Evolutionary conservation across 2,888 invertebrate species (phyloP), one percentile per base, ranked within the genome.

Genomic region (Eupithecia pulchellata): DNA sequence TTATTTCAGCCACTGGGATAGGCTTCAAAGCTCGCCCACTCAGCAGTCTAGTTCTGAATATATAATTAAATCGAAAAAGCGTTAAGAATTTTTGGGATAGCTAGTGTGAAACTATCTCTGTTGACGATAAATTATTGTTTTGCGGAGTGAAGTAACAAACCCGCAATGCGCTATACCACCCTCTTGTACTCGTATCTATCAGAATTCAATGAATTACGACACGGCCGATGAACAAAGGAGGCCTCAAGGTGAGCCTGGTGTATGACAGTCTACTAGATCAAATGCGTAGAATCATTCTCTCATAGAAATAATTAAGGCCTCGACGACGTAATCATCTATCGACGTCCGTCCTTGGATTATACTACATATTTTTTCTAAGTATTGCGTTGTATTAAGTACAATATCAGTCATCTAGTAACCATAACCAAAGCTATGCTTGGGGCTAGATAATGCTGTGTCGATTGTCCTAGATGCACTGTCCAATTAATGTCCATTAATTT

Each of bases 131-230:
- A n/a, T n/a, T 60, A 1, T 20, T 13, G 13, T 61, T 20, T 20
- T 20, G 20, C 11, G 20, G 36, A 34, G 61, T 20, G 34, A 34
- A 13, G 65, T 67, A 65, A 61, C 55, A 47, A 34, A 30, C 29
- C 69, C 70, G 72, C 72, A 72, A 36, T 72, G 68, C 72, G 68
- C 61, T 36, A 61, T 27, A 66, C 30, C 30, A 55, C 52, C 61
- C 64, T 60, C 52, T 52, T 52, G 52, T 52, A 25, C 52, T 25
- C 52, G 25, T 1, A 25, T 52, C 20, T 52, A 9, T 9, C 52
- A 29, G 39, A 58, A 32, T 55, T 62, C 72, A 66, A 42, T 68
- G 61, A 65, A 67, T 42, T 52, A 62, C 57, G 52, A 64, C 30
- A 29, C 32, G 30, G 30, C 55, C 20, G 25, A 36, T 55, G 61